phyloP scores from a whole-genome alignment of 2,888 invertebrate genomes.

The Eupithecia insigniata region DNA sequence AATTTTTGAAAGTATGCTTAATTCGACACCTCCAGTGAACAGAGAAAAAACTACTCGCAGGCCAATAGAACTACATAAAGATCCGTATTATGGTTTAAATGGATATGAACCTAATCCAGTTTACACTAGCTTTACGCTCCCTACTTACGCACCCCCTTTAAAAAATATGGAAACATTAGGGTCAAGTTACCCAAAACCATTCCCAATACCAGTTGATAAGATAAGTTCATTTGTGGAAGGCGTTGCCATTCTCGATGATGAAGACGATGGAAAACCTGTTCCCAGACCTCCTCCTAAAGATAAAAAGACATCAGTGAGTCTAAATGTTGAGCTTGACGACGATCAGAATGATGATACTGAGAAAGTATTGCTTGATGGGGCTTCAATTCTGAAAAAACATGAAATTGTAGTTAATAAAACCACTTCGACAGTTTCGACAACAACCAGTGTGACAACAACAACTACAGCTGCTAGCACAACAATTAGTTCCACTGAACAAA shows the following conservation, averaged over 20 bases:
- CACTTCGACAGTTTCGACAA: slow-evolving; percentile 44
- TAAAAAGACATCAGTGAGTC: slow-evolving; percentile 72
- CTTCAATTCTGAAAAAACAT: slow-evolving; percentile 76
- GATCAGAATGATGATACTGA: slow-evolving; percentile 70
- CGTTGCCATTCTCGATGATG: slow-evolving; percentile 53
- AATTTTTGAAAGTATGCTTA: slow-evolving; percentile 74
- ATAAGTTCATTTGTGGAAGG: slow-evolving; percentile 79
- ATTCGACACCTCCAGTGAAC: slow-evolving; percentile 67
- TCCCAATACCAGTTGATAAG: slow-evolving; percentile 88
- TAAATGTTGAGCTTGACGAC: slow-evolving; percentile 74
- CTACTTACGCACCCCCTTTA: slow-evolving; percentile 85
- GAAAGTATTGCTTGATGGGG: slow-evolving; percentile 73
- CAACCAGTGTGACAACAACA: slow-evolving; percentile 46
- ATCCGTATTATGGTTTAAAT: slow-evolving; percentile 68
- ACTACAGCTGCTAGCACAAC: slow-evolving; percentile 38
- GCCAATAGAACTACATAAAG: slow-evolving; percentile 64
- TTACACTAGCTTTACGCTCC: slow-evolving; percentile 88
- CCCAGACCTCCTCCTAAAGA: slow-evolving; percentile 80
- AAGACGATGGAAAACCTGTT: slow-evolving; percentile 73
- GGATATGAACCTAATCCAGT: slow-evolving; percentile 77
- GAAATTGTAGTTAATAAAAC: slow-evolving; percentile 49
- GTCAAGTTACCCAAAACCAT: slow-evolving; percentile 85
- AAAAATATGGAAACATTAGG: slow-evolving; percentile 86
- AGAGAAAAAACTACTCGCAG: slow-evolving; percentile 64
- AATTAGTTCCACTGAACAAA: slow-evolving; percentile 18